Evolutionary conservation across 2,888 invertebrate species (phyloP), one percentile per base, ranked within the genome.

Genomic region (Andrena flavipes): DNA sequence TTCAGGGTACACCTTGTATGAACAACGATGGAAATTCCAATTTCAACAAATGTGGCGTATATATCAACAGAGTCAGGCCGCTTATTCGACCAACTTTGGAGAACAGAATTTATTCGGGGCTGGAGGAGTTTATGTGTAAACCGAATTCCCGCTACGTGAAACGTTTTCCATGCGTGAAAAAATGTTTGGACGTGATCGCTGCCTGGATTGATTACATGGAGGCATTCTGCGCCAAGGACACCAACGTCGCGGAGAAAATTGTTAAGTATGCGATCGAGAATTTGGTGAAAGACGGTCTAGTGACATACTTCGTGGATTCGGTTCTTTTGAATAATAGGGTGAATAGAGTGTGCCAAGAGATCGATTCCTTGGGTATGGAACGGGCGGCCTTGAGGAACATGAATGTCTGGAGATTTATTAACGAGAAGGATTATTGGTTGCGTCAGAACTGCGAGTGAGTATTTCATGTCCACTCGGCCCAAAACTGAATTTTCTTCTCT

Each of bases 41-140:
- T 56, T 29, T 68, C 30, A 81, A 86, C 1, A 86, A 84, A 73
- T 91, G 87, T 63, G 84, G 73, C 5, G 73, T 67, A 16, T 91
- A 86, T 65, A 29, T 91, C 2, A 90, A 93, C n/a, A 85, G 84
- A 54, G 77, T 92, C 35, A 88, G 87, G 29, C 83, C 86, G 5
- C 33, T 92, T 16, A 88, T 92, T 73, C 89, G 89, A 1, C 87
- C 90, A 8, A 88, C 88, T 65, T 82, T 93, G 68, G 91, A 93
- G 70, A 84, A 83, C 0, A 86, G 85, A 60, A 78, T 93, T 16
- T 80, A 83, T 54, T 87, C 84, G 6, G 77, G 79, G 2, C 82
- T 93, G 56, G 84, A 91, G 62, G 87, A 88, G 49, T 92, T 90
- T 59, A 84, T 91, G 6, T 92, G 90, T 29, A 79, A 62, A 48